Percentiles rank a stretch among this genome's conserved stretches.
phyloP scores from a whole-genome alignment of 2,113 vertebrate species.

The Brachyhypopomus gauderio region DNA sequence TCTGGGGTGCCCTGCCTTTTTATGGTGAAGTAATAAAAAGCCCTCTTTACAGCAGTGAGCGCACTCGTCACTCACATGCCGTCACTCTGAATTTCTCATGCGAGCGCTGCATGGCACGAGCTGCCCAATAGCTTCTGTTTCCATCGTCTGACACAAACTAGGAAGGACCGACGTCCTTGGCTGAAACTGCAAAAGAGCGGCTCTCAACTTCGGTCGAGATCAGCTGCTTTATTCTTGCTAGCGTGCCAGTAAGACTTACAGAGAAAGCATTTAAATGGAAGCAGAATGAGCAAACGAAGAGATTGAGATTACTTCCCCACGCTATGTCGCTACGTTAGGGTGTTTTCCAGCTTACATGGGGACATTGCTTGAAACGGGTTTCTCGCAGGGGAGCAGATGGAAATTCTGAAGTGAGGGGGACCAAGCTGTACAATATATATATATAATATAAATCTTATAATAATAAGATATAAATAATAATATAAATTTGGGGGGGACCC shows the following conservation, averaged over 20 bases:
- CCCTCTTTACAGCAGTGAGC: neutral
- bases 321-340: neutral
- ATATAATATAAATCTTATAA: too few relatives aligned
- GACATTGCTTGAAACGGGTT: neutral
- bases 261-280: neutral
- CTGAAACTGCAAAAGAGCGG: neutral
- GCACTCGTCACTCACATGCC: neutral
- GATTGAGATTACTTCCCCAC: neutral
- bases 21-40: neutral
- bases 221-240: slow-evolving; percentile 1
- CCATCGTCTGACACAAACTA: neutral
- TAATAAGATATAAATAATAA: too few relatives aligned
- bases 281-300: neutral
- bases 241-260: neutral
- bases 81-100: neutral
- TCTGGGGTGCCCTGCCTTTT: neutral
- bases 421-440: too few relatives aligned
- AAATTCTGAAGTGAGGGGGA: too few relatives aligned
- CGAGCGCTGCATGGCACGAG: neutral
- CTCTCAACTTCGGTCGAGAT: neutral
- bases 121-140: neutral
- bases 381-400: too few relatives aligned
- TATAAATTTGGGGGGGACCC: too few relatives aligned
- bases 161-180: slow-evolving; percentile 1
- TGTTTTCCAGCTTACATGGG: neutral